Base-by-base conservation (phyloP, 2,113 vertebrate species). In the Erythrolamprus reginae region DNA sequence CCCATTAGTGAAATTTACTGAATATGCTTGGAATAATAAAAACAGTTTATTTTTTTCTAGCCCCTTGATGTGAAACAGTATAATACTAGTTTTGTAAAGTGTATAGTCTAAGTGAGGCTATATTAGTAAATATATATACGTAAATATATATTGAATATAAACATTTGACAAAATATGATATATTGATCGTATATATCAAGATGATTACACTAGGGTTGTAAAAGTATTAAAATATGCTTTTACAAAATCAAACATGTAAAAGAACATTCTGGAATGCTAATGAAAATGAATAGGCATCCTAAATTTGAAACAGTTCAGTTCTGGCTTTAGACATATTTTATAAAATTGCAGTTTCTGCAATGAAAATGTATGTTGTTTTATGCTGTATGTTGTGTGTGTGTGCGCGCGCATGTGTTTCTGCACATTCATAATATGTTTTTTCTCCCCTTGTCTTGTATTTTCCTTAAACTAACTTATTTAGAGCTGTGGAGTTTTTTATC, bases 401-500 rank as follows among this genome's bases (percentile, higher is more conserved):
- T 1, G 5, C 3, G n/a, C 5, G 4, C n/a, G 9, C 3, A n/a
- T n/a, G n/a, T n/a, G n/a, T n/a, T n/a, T n/a, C n/a, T n/a, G n/a
- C n/a, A n/a, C n/a, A n/a, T n/a, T n/a, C n/a, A n/a, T n/a, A 47
- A 47, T 47, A 47, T 45, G 45, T 45, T 5, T 45, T 5, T 45
- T 5, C 45, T 5, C 45, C 45, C 45, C 45, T 5, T 45, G 1
- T 77, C 38, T 42, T 77, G 65, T 33, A 15, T 84, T 1, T 96
- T 97, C 98, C 98, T 98, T 98, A 98, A 98, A 95, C 61, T 88
- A 53, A 65, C 38, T 96, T 55, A 96, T 96, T 90, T 97, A 99
- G 99, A 99, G 98, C 99, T 82, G 99, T 99, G 97, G 99, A 99
- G 94, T 98, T 99, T 96, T 99, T 99, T 97, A 99, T 99, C 97